Percentiles rank a stretch among this genome's conserved stretches.
Evolutionary conservation across 2,888 invertebrate species (phyloP).

Genomic region (Pheosia gnoma): DNA sequence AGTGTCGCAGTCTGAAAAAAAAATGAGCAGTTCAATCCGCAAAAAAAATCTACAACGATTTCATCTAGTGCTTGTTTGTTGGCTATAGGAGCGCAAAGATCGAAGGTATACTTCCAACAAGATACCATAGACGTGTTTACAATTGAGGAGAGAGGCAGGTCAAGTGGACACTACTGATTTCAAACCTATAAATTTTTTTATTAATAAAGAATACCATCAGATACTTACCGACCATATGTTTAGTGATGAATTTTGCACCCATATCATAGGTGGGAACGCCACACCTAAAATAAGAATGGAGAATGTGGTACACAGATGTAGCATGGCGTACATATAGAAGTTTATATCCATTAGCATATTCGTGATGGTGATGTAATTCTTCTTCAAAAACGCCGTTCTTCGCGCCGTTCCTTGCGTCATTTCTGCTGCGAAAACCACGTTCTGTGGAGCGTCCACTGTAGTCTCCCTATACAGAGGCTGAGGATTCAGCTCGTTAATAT

Average conservation of each 20-base stretch:
- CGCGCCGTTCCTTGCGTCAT: constrained; percentile 69
- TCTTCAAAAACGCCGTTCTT: constrained; percentile 72
- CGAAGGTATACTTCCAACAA: no score
- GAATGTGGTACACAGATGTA: constrained; percentile 81
- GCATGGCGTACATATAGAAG: constrained; percentile 83
- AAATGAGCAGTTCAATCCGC: no score
- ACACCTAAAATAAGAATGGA: constrained; percentile 79
- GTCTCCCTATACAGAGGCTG: constrained; percentile 83
- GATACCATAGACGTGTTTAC: no score
- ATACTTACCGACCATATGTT: constrained; percentile 75
- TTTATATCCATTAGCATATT: constrained; percentile 74
- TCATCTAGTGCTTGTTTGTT: no score
- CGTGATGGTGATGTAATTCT: constrained; percentile 72
- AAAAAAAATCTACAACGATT: no score
- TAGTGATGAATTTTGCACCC: constrained; percentile 68
- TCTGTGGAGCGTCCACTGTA: constrained; percentile 74
- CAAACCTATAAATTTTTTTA: not conserved
- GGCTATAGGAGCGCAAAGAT: no score
- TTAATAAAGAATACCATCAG: not conserved
- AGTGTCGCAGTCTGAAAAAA: constrained; percentile 58
- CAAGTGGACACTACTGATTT: no score
- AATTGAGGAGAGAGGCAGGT: no score
- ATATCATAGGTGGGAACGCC: constrained; percentile 81
- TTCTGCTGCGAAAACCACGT: constrained; percentile 66
- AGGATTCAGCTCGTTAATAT: constrained; percentile 73